phyloP scores from a whole-genome alignment of 2,113 vertebrate species.

The Laticauda laticaudata region DNA sequence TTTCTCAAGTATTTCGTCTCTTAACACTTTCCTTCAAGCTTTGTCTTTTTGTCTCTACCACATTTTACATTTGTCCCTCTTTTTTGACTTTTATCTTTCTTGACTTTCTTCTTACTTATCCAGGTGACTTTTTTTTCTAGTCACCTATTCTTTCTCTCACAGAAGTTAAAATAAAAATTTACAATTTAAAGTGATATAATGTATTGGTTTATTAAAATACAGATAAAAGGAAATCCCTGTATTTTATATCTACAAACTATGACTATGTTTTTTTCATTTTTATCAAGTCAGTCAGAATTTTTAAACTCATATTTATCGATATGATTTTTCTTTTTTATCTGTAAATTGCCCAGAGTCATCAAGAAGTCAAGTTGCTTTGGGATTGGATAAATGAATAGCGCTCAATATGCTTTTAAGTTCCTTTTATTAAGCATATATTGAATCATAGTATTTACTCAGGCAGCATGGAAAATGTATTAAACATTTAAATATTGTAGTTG shows the following conservation, averaged over 20 bases:
- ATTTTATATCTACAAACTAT: neutral
- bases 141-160: neutral
- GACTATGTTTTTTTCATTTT: neutral
- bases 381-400: neutral
- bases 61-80: neutral
- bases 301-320: neutral
- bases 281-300: neutral
- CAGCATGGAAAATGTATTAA: neutral
- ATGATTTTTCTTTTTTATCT: neutral
- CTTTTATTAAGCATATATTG: neutral
- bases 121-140: neutral
- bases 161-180: neutral
- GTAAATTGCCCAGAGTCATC: neutral
- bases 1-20: neutral
- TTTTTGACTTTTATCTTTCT: neutral
- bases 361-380: neutral
- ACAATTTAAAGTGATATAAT: too few relatives aligned
- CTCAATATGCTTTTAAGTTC: neutral
- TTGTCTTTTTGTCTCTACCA: neutral
- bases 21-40: neutral
- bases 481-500: neutral
- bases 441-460: neutral
- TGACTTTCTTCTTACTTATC: neutral
- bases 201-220: neutral
- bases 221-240: too few relatives aligned